Evolutionary conservation across 2,113 vertebrate genomes (phyloP).

Genomic region (Chaenogobius annularis): DNA sequence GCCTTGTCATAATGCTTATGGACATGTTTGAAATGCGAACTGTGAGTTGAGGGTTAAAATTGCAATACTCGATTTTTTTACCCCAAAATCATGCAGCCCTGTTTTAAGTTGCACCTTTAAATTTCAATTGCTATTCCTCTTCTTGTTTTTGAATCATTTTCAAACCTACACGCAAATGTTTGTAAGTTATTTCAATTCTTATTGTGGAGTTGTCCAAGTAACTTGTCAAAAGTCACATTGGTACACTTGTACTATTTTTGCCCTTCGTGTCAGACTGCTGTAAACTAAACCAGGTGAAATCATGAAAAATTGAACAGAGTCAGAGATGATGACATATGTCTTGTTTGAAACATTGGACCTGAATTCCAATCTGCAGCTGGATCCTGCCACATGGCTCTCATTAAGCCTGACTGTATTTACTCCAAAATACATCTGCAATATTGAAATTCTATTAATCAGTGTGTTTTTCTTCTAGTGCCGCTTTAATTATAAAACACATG

Average conservation of each 20-base stretch:
- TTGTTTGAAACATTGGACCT: conserved; percentile 63
- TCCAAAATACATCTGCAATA: conserved; percentile 76
- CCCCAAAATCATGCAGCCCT: too few species aligned
- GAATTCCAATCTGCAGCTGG: conserved; percentile 77
- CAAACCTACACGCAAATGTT: neutral
- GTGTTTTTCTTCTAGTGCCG: conserved; percentile 67
- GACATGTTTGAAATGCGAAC: too few species aligned
- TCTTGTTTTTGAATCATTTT: too few species aligned
- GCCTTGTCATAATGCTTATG: too few species aligned
- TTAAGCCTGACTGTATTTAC: conserved; percentile 77
- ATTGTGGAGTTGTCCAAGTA: neutral
- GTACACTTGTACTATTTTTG: conserved; percentile 12
- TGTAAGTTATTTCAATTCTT: neutral
- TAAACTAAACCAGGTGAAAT: conserved; percentile 59
- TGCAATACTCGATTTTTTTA: too few species aligned
- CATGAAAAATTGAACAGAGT: conserved; percentile 60
- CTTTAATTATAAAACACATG: conserved; percentile 80
- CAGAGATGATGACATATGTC: conserved; percentile 73
- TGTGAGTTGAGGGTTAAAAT: too few species aligned
- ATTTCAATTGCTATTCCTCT: too few species aligned
- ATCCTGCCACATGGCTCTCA: conserved; percentile 75
- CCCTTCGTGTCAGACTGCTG: conserved; percentile 17
- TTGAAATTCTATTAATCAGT: conserved; percentile 77
- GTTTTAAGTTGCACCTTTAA: too few species aligned
- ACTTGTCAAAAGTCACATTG: neutral